Evolutionary conservation across 2,797 vertebrate species (phyloP), one percentile per base, ranked within the genome.

Genomic region (Huso huso): DNA sequence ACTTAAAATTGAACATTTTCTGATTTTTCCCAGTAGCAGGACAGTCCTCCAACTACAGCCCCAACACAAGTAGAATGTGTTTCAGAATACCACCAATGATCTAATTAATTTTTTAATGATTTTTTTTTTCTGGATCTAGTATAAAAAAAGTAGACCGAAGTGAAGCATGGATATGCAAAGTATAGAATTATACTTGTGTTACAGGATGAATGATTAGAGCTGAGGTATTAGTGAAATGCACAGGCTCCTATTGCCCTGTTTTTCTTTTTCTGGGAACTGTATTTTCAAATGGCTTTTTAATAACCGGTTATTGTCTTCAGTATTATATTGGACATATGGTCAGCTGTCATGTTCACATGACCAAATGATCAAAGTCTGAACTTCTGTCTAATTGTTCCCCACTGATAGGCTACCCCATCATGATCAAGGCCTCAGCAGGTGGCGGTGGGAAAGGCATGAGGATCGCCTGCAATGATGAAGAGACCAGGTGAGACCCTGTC

Each of bases 351-450:
- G 88, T 90, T 93, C 84, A 84, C 88, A 89, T 88, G 88, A 89
- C 89, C 88, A 91, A 82, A 84, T 92, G 90, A 94, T 95, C 92
- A 93, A 94, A 94, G 90, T 84, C 83, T 93, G 88, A 88, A 91
- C 87, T 90, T 88, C 84, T 92, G 88, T 92, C 88, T 93, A 88
- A 89, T 92, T 94, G 92, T 93, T 91, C 89, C 93, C 92, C 76
- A 89, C 91, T 94, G 92, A 85, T 79, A 99, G 96, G 96, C 79
- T 99, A 97, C 81, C 96, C 96, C 62, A 94, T 99, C 78, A 99
- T 99, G 96, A 99, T 99, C 88, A 99, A 99, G 89, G 96, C 96
- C 49, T 98, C 96, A 73, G 96, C 96, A 72, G 96, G 96, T 76
- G 96, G 96, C 76, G 96, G 96, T 78, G 90, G 90, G 81, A 91